Conservation (phyloP, 2,888 invertebrate species). For the Ophion ellenae region DNA sequence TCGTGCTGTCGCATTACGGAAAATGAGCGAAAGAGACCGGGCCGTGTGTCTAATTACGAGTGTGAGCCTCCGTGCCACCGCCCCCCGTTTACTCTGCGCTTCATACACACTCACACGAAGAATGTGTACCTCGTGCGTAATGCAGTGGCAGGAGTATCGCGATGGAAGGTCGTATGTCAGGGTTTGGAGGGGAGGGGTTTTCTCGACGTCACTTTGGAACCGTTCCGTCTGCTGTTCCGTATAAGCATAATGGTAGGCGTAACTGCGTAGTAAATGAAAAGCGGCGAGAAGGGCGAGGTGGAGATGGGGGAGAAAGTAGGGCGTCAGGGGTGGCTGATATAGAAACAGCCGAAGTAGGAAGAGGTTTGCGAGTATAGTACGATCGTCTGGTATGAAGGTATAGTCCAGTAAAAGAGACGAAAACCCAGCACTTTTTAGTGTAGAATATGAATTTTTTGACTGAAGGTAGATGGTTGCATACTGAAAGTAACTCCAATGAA, state of each 20-base stretch:
- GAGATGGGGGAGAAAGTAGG: not conserved
- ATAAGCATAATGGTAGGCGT: constrained; percentile 32
- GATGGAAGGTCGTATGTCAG: constrained; percentile 31
- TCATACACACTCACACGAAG: constrained; percentile 1
- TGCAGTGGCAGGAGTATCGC: constrained; percentile 28
- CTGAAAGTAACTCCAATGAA: too few species aligned
- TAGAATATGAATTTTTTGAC: too few species aligned
- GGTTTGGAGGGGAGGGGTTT: constrained; percentile 13
- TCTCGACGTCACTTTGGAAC: constrained; percentile 55
- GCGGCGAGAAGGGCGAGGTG: constrained; percentile 3
- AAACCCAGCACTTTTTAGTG: too few species aligned
- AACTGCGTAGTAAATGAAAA: constrained; percentile 22
- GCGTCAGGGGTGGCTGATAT: constrained; percentile 11
- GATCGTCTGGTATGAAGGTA: constrained; percentile 26
- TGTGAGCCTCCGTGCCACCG: constrained; percentile 16
- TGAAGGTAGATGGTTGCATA: too few species aligned
- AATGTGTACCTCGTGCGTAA: constrained; percentile 28
- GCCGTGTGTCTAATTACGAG: constrained; percentile 50
- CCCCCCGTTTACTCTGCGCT: constrained; percentile 10
- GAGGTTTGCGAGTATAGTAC: constrained; percentile 58
- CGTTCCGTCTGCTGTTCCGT: constrained; percentile 30
- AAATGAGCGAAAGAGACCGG: not conserved
- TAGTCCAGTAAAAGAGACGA: too few species aligned
- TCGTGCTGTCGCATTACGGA: constrained; percentile 14
- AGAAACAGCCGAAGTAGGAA: constrained; percentile 30